Conservation (phyloP, 1,140 invertebrate species). For the Eriocheir sinensis region DNA sequence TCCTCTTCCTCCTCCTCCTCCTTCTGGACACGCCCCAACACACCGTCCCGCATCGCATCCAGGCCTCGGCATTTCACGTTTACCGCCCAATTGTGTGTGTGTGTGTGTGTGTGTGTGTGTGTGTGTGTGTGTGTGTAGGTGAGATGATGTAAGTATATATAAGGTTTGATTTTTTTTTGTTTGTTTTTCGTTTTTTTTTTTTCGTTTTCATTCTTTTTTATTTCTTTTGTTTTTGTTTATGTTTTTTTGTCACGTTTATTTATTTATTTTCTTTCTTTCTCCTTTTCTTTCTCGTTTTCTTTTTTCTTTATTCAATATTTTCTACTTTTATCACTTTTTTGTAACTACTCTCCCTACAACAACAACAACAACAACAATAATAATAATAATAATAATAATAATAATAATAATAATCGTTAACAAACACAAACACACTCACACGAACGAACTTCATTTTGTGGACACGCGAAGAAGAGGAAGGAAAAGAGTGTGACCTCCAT, state of each 20-base stretch:
- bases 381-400: not conserved
- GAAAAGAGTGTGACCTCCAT: not conserved
- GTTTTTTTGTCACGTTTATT: too few relatives aligned
- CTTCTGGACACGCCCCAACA: not conserved
- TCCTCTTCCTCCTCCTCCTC: not conserved
- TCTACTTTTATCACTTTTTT: constrained; percentile 18
- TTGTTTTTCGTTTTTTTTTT: not conserved
- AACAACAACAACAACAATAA: constrained; percentile 35
- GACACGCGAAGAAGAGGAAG: not conserved
- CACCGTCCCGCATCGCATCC: constrained; percentile 38
- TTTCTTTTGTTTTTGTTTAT: not conserved
- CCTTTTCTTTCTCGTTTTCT: not conserved
- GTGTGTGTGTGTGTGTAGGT: not conserved
- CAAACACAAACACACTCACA: not conserved
- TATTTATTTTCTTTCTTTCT: too few relatives aligned
- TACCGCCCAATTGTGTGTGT: constrained; percentile 56
- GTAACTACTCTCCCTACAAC: not conserved
- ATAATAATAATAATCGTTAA: not conserved
- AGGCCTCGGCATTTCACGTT: constrained; percentile 55
- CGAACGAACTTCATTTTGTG: not conserved
- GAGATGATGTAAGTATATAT: not conserved
- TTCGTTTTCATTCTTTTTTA: too few relatives aligned
- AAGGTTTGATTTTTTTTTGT: not conserved
- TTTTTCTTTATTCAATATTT: not conserved
- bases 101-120: constrained; percentile 22